Evolutionary conservation across 35 echinoderm and acorn worm species (phyloP), one percentile per base, ranked within the genome.

Genomic region (Lytechinus variegatus): DNA sequence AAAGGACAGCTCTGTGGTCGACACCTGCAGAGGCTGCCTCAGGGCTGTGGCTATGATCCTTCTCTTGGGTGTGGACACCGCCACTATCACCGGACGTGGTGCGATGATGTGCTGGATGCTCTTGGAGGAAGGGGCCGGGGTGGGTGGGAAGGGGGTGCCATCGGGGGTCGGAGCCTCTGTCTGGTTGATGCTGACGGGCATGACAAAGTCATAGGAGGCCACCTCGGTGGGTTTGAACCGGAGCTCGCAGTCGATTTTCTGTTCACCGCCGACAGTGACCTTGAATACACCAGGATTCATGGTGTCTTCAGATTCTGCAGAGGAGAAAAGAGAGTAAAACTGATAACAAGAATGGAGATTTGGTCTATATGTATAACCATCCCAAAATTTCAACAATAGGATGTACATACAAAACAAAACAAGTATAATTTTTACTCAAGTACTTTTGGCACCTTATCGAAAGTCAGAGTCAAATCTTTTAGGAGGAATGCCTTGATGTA

Each of bases 71-170:
- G 98, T 99, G 55, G 96, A 96, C 27, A 99, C 97, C 33, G 97
- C 96, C 27, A 99, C 98, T 54, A 95, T 53, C 19, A 97, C 96
- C 9, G 98, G 98, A 12, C 97, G 95, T 27, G 98, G 98, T 10
- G 98, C 93, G 13, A 99, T 99, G 94, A 99, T 99, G 89, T 99
- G 98, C 16, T 99, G 95, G 72, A 99, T 99, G 96, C 98, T 99
- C 92, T 97, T 99, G 9, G 96, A 95, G 33, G 98, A 99, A 24
- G 98, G 97, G 27, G 98, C 97, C 29, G 98, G 98, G 52, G 98
- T 99, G 12, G 97, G 98, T 10, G 98, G 98, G 87, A 96, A 94
- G 21, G 98, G 98, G 1, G 98, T 99, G 19, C 97, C 96, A 6
- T 97, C 95, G 24, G 98, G 98, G 16, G 96, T 97, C 0, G 98